Conservation (phyloP, 2,113 vertebrate species). For the Festucalex cinctus region DNA sequence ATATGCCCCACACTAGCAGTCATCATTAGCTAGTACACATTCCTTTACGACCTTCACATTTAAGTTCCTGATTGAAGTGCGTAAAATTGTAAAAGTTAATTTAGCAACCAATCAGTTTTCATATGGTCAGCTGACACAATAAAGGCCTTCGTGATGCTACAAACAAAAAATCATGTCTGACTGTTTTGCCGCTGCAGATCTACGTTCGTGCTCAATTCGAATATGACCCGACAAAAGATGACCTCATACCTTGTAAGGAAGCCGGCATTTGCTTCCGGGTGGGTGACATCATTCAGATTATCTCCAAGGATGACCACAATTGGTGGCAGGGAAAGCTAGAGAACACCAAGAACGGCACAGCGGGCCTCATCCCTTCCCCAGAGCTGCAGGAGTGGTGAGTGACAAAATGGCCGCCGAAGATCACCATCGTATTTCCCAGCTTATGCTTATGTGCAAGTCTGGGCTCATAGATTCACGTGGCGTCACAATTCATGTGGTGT, state of each 20-base stretch:
- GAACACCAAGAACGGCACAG: constrained; percentile 96
- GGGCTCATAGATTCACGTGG: no score
- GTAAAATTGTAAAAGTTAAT: background rate
- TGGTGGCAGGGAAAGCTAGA: constrained; percentile 99
- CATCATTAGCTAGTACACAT: constrained; percentile 17
- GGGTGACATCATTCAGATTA: constrained; percentile 98
- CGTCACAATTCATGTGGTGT: background rate
- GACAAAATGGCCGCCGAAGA: background rate
- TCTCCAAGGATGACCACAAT: constrained; percentile 99
- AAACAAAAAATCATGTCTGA: background rate
- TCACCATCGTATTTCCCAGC: background rate
- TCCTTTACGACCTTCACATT: constrained; percentile 25
- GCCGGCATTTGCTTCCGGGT: constrained; percentile 95
- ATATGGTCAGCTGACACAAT: constrained; percentile 15
- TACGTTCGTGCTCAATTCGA: constrained; percentile 99
- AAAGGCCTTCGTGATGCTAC: background rate
- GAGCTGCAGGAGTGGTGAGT: constrained; percentile 98
- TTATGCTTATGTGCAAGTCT: background rate
- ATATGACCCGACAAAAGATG: constrained; percentile 95
- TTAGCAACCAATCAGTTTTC: constrained; percentile 7
- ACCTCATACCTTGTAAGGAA: constrained; percentile 98
- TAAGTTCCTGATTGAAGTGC: background rate
- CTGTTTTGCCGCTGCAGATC: constrained; percentile 75
- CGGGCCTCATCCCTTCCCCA: constrained; percentile 96
- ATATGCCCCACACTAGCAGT: constrained; percentile 31